phyloP scores from a whole-genome alignment of 2,888 invertebrate genomes.

The Magallana nippona region DNA sequence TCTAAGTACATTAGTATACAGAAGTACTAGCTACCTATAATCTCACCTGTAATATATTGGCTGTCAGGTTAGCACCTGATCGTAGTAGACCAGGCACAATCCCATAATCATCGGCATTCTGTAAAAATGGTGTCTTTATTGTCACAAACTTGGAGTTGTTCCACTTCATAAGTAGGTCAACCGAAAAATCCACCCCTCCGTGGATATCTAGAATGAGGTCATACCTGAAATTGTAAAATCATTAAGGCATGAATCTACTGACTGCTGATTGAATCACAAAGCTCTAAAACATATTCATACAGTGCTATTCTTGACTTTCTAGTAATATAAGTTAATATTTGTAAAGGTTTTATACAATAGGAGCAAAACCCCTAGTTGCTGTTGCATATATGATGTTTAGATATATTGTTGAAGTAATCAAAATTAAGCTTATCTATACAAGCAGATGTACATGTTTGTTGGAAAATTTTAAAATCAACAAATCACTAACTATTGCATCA shows the following conservation, averaged over 20 bases:
- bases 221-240: slow-evolving; percentile 82
- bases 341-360: too few species aligned
- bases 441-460: too few species aligned
- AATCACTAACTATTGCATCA: too few species aligned
- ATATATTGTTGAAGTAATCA: too few species aligned
- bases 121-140: slow-evolving; percentile 89
- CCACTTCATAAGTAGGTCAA: slow-evolving; percentile 72
- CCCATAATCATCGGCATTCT: slow-evolving; percentile 89
- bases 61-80: slow-evolving; percentile 82
- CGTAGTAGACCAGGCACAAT: slow-evolving; percentile 84
- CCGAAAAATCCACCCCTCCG: slow-evolving; percentile 85
- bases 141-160: slow-evolving; percentile 85
- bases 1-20: too few species aligned
- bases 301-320: too few species aligned
- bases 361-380: too few species aligned
- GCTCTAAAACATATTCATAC: too few species aligned
- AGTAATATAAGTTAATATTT: too few species aligned
- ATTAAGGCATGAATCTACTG: background rate
- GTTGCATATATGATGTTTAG: too few species aligned
- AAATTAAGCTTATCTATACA: too few species aligned
- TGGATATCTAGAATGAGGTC: slow-evolving; percentile 91
- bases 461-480: too few species aligned
- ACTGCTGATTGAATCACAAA: background rate
- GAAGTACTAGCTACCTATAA: background rate
- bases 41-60: slow-evolving; percentile 64